phyloP scores from a whole-genome alignment of 2,797 vertebrate species.

The Pantherophis alleghaniensis region DNA sequence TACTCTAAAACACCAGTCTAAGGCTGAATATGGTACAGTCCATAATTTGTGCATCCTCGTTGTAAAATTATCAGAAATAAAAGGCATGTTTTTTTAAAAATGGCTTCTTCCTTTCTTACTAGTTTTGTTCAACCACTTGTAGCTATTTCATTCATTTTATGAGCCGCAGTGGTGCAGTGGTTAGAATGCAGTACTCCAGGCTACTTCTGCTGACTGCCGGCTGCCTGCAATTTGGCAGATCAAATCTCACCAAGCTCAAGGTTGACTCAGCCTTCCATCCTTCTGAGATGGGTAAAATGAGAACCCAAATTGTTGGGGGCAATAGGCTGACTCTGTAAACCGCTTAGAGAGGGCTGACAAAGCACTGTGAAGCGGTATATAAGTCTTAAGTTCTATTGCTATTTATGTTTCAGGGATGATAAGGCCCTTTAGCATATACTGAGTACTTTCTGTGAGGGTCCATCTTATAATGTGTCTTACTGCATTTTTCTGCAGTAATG shows the following conservation, averaged over 20 bases:
- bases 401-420: neutral
- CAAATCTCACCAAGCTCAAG: no score
- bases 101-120: neutral
- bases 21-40: neutral
- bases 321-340: no score
- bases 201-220: no score
- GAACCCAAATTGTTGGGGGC: no score
- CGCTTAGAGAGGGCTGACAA: no score
- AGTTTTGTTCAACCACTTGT: neutral
- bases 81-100: neutral
- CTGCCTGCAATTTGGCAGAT: no score
- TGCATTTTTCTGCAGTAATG: neutral
- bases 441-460: neutral
- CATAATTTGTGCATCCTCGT: neutral
- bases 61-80: neutral
- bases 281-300: no score
- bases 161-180: no score
- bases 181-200: no score
- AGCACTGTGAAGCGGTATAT: no score
- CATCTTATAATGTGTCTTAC: neutral
- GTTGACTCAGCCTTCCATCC: no score
- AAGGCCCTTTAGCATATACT: neutral
- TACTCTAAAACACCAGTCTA: neutral
- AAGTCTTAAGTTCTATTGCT: no score
- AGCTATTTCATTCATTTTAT: neutral